Evolutionary conservation across 2,113 vertebrate species (phyloP).

Genomic region (Eurystomus gularis): DNA sequence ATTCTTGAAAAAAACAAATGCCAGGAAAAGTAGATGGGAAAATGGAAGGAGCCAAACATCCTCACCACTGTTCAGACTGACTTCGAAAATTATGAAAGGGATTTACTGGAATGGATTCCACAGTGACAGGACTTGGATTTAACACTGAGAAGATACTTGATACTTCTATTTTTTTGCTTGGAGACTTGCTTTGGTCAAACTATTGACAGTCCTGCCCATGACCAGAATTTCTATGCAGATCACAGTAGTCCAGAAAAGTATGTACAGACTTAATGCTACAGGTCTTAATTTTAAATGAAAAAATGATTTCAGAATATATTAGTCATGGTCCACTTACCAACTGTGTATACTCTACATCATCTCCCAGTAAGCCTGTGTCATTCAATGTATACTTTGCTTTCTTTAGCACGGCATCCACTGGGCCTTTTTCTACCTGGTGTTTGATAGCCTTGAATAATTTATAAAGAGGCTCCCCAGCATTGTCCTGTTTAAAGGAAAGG

Average conservation of each 20-base stretch:
- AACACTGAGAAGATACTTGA: background rate
- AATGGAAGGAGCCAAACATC: background rate
- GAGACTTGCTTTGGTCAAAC: background rate
- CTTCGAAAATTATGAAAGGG: background rate
- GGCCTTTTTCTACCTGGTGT: slow-evolving; percentile 96
- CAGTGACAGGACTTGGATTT: background rate
- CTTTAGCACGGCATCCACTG: slow-evolving; percentile 91
- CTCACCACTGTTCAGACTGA: background rate
- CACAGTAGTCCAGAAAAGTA: background rate
- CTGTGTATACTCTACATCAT: slow-evolving; percentile 89
- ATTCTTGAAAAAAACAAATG: slow-evolving; percentile 4
- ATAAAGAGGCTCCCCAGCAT: slow-evolving; percentile 91
- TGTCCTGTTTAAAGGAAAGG: slow-evolving; percentile 79
- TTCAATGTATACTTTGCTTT: slow-evolving; percentile 98
- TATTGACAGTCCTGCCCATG: background rate
- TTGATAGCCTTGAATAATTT: slow-evolving; percentile 97
- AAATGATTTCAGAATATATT: background rate
- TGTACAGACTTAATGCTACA: background rate
- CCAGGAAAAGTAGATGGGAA: background rate
- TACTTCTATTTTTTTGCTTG: background rate
- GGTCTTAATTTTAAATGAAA: background rate
- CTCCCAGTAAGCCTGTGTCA: slow-evolving; percentile 93
- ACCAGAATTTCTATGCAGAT: background rate
- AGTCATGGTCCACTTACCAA: slow-evolving; percentile 78
- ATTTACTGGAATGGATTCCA: background rate